Conservation (phyloP, 1,140 invertebrate genomes). For the Eubasilissa regina region DNA sequence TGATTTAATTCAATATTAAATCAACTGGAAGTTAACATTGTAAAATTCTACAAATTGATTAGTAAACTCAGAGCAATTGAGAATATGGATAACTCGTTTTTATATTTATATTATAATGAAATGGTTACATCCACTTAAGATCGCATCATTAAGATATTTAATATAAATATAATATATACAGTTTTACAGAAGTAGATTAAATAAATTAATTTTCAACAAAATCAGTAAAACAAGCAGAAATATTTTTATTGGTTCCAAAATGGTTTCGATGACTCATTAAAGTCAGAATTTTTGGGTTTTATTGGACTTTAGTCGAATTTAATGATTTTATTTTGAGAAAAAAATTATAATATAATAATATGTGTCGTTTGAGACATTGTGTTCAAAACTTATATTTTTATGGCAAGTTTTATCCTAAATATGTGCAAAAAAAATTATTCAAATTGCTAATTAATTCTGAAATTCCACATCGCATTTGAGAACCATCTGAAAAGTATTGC, state of each 20-base stretch:
- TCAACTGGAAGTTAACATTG: no score
- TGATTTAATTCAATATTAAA: no score
- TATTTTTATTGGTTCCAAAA: constrained; percentile 29
- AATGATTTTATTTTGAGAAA: background rate
- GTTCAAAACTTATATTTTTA: background rate
- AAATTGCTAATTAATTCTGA: constrained; percentile 18
- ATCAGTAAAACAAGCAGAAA: constrained; percentile 11
- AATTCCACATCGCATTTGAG: background rate
- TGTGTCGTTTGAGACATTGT: background rate
- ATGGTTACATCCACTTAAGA: no score
- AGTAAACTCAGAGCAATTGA: no score
- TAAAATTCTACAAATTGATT: no score
- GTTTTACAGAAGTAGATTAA: background rate
- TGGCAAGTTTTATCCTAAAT: constrained; percentile 3
- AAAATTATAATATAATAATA: no score
- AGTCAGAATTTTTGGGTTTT: constrained; percentile 7
- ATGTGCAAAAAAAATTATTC: background rate
- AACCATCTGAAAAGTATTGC: background rate
- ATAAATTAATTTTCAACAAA: background rate
- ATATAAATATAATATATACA: no score
- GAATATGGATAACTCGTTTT: no score
- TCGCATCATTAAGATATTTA: no score
- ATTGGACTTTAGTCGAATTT: constrained; percentile 13
- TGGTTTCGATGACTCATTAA: constrained; percentile 31
- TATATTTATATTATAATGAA: no score